Base-by-base conservation (phyloP, 1,140 invertebrate genomes). In the Cydia fagiglandana region DNA sequence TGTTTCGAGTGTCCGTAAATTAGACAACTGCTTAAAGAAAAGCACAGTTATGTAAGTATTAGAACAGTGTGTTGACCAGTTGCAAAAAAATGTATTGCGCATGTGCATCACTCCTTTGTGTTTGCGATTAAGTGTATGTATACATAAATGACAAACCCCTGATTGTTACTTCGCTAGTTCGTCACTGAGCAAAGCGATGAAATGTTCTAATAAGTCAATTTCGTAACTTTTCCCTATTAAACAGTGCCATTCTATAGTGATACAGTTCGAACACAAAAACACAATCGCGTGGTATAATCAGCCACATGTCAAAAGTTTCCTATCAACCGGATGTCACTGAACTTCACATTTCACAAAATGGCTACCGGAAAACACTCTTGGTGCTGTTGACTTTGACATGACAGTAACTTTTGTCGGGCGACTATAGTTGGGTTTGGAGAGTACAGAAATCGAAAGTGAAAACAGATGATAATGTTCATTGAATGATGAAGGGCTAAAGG, bases 341-440 rank as follows among this genome's bases (percentile, higher is more conserved):
- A 70, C n/a, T 17, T 70, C 66, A 70, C 66, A 70, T 70, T 70
- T 70, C 66, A 70, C 66, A 70, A 70, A 70, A 70, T 38, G 30
- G 38, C 30, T 38, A 41, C 66, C 66, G 66, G 66, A 70, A 70
- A 70, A 70, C 34, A 70, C 15, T 45, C 24, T 38, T 12, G 64
- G 5, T 30, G 30, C 56, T 66, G 17, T 70, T 70, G 66, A 70
- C 66, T 38, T 70, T 38, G 66, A 70, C 66, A 70, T 17, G 66
- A 70, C 66, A 70, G 30, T 17, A 41, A 41, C 66, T 70, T 70
- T 66, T 70, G 34, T 70, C 66, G 38, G 30, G n/a, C 34, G 1
- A 38, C 66, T 70, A 38, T 38, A 70, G n/a, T n/a, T n/a, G n/a
- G 66, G 38, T 38, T 38, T 38, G 2, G n/a, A 70, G 66, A 41